Evolutionary conservation across 2,888 invertebrate species (phyloP).

Genomic region (Drosophila siamana): DNA sequence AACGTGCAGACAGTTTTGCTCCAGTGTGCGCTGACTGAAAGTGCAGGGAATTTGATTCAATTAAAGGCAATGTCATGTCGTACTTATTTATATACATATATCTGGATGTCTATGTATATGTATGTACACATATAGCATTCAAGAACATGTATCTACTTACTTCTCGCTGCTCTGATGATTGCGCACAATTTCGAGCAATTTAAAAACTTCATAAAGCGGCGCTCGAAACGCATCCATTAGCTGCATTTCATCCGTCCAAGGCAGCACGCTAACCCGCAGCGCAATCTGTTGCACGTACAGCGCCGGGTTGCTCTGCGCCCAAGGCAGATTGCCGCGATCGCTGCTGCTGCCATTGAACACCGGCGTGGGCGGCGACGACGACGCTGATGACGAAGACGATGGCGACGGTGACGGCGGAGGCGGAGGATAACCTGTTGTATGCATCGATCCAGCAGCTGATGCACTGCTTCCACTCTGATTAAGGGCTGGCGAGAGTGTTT

Average conservation of each 20-base stretch:
- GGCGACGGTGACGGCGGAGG: constrained; percentile 55
- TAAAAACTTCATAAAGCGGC: constrained; percentile 95
- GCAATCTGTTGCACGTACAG: constrained; percentile 92
- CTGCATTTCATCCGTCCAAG: constrained; percentile 93
- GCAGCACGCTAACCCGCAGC: constrained; percentile 91
- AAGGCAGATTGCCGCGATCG: constrained; percentile 84
- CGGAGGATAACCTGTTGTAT: constrained; percentile 53
- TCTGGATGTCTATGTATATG: neutral
- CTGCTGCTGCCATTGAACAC: constrained; percentile 36
- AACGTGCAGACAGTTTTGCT: constrained; percentile 94
- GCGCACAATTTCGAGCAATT: constrained; percentile 93
- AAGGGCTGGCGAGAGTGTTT: constrained; percentile 13
- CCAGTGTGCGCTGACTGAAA: constrained; percentile 89
- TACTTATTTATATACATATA: constrained; percentile 10
- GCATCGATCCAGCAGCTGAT: constrained; percentile 30
- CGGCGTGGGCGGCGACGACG: constrained; percentile 56
- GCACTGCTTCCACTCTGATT: constrained; percentile 48
- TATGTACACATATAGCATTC: constrained; percentile 24
- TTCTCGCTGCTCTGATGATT: constrained; percentile 88
- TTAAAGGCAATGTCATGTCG: constrained; percentile 56
- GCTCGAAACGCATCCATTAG: constrained; percentile 96
- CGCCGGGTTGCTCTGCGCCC: constrained; percentile 87
- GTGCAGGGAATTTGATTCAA: constrained; percentile 58
- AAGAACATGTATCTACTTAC: constrained; percentile 63
- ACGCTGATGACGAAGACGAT: constrained; percentile 7